Base-by-base conservation (phyloP, 2,797 vertebrate genomes). In the Chiroxiphia lanceolata region DNA sequence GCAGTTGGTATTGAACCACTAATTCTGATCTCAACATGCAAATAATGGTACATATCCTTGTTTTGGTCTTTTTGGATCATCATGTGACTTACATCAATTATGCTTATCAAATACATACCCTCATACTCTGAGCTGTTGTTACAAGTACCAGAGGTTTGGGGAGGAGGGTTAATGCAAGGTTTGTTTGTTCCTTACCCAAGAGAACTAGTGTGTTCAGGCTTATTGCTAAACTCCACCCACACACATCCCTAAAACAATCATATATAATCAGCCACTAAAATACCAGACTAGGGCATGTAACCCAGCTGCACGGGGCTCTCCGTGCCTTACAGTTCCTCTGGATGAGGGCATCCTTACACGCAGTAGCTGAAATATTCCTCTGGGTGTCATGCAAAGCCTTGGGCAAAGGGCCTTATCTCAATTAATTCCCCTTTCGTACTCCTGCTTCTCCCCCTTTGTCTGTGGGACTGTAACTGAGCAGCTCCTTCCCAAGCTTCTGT, bases 341-440 rank as follows among this genome's bases (percentile, higher is more conserved):
- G 42, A 38, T 7, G 38, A 69, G 61, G 34, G 34, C 3, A 13
- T 17, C 64, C 38, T 20, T 19, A 31, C 5, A 23, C 23, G 87
- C 94, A 92, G 69, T 96, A 87, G 71, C 94, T 53, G 48, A 22
- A 40, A 17, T 10, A 33, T 70, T 91, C 93, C 94, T 94, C 91
- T 95, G 89, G 95, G 91, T 96, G 95, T 96, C 96, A 70, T 15
- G 68, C 79, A 26, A 86, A 93, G 71, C 71, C 60, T 29, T 42
- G 54, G 45, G 78, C 89, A 33, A 33, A 79, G 26, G 25, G 50
- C 54, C 31, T 69, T 13, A 7, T 38, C 60, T 45, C 72, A 2
- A 10, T 44, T 4, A 1, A 1, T 12, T 78, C 14, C 29, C 12
- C 8, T 54, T 71, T 27, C 16, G 31, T 40, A 1, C 23, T 90